A percentile compares a stretch with the other conserved stretches of the same genome.
Evolutionary conservation across 2,888 invertebrate genomes (phyloP).

Genomic region (Falcaria lacertinaria): DNA sequence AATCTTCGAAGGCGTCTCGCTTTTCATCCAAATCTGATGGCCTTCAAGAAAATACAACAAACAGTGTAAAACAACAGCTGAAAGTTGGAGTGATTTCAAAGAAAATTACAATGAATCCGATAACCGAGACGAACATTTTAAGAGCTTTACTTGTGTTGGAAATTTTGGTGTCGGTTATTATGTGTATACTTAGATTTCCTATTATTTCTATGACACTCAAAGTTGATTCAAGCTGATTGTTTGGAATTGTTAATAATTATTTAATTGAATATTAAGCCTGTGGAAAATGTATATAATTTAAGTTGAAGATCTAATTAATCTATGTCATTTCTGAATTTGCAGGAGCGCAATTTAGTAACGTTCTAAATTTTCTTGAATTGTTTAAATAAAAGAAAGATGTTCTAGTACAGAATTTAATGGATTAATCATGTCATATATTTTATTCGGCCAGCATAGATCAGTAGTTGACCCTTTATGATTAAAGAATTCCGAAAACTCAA

Average conservation of each 20-base stretch:
- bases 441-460: no score
- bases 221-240: neutral
- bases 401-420: no score
- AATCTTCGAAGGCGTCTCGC: neutral
- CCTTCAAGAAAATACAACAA: neutral
- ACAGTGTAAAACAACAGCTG: neutral
- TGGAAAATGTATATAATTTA: no score
- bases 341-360: no score
- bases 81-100: slow-evolving; percentile 1
- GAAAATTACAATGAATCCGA: slow-evolving; percentile 1
- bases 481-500: no score
- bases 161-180: neutral
- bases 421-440: no score
- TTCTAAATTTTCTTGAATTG: no score
- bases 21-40: neutral
- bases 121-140: neutral
- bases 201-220: neutral
- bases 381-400: no score
- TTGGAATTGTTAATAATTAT: neutral
- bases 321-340: no score
- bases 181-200: neutral
- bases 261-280: no score
- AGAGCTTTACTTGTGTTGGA: neutral
- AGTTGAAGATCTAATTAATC: no score
- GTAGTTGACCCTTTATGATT: no score